Evolutionary conservation across 2,113 vertebrate genomes (phyloP), one percentile per base, ranked within the genome.

Genomic region (Mustela lutreola): DNA sequence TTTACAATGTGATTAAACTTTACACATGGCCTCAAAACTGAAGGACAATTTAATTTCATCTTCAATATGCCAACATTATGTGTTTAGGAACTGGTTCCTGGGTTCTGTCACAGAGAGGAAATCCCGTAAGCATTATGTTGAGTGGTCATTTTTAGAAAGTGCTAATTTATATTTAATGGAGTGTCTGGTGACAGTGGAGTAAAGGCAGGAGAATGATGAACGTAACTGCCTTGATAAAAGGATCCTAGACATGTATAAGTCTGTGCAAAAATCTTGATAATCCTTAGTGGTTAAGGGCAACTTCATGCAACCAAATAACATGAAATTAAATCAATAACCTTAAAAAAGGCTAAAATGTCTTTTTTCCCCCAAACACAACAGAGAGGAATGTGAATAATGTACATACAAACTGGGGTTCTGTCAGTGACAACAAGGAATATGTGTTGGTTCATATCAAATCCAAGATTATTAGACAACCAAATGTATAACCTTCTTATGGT

Each of bases 381-480:
- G 98, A 98, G 96, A 99, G 98, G 99, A 99, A 99, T 98, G 98
- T 99, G 98, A 98, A 97, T 98, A 98, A 98, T 98, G 99, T 97
- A 98, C 98, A 98, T 99, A 99, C 98, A 98, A 98, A 99, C 98
- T 98, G 99, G 98, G 98, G 98, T 97, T 98, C 98, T 98, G 98
- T 97, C 98, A 98, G 95, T 98, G 98, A 97, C 97, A 98, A 98
- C 97, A 98, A 98, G 99, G 99, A 98, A 98, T 97, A 98, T 98
- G 98, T 97, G 98, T 98, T 98, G 98, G 98, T 97, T 99, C 98
- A 97, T 98, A 99, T 99, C 98, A 98, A 99, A 99, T 99, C 98
- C 98, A 98, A 98, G 99, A 98, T 98, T 98, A 98, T 98, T 98
- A 98, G 99, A 99, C 98, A 99, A 99, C 99, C 98, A 98, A 98